Evolutionary conservation across 2,113 vertebrate genomes (phyloP), one percentile per base, ranked within the genome.

Genomic region (Butorides virescens): DNA sequence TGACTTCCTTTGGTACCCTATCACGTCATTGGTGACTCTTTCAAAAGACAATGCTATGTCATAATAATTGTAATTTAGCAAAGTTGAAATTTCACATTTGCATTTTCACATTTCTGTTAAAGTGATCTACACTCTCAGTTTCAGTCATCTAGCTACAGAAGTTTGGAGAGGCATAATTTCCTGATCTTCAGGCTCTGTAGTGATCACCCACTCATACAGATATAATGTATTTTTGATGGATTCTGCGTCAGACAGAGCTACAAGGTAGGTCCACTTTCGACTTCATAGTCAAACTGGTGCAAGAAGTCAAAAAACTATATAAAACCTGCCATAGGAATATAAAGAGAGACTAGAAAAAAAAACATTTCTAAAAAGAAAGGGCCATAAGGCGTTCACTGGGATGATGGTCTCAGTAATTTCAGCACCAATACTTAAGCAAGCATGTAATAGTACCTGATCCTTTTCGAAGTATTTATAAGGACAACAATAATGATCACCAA

Each of bases 11-110:
- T n/a, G 36, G 19, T 37, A 59, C 6, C 17, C 32, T 50, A 21
- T 15, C 0, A 0, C 1, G 3, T 37, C 37, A 74, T 0, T 42
- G 19, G 7, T 29, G 26, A 20, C 10, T 82, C 30, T 42, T 90
- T 92, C 44, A 68, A 68, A 90, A 82, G 34, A 52, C 14, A 13
- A 19, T 14, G 47, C 3, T 16, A 7, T 22, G 17, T 50, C 34
- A 46, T 22, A 72, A 44, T 16, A 73, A 71, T 7, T 59, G 5
- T 23, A 46, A 67, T 36, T 61, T 44, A 44, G 46, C 42, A 1
- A 65, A 71, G 13, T 7, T 74, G 27, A 37, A 72, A 72, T 34
- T 49, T 79, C 30, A 61, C 27, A 76, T 46, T 66, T 83, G 14
- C 4, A 70, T 95, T 66, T 97, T 44, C 42, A 44, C 42, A 44